Evolutionary conservation across 2,888 invertebrate genomes (phyloP), one percentile per base, ranked within the genome.

Genomic region (Asteroscopus sphinx): DNA sequence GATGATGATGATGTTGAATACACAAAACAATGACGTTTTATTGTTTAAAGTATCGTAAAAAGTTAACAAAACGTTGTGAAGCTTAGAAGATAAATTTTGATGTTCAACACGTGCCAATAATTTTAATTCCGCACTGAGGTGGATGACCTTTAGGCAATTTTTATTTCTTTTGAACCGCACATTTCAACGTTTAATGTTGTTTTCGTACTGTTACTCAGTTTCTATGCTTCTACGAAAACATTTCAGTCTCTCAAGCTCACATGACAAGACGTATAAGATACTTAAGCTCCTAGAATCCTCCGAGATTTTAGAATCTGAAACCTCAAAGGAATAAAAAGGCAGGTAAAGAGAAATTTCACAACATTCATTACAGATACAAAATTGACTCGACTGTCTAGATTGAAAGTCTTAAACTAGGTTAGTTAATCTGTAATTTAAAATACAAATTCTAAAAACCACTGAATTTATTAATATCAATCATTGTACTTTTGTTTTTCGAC

Each of bases 101-200:
- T 21, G 46, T 35, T 30, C 51, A 41, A 40, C 51, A 11, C 48
- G 48, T 32, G 73, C 69, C 68, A 72, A 69, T 69, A 26, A 54
- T 72, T 61, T 69, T 72, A 42, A 66, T 71, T 49, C 54, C 51
- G 8, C 21, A 13, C 15, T n/a, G 37, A 71, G 69, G 62, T 69
- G 26, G 15, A 55, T 52, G 52, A 69, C 51, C 73, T 67, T 48
- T 47, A 11, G 32, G 37, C 36, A 45, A 52, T 55, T 69, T 56
- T 62, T 72, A 57, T 54, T 57, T 72, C 42, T 52, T 32, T 40
- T 41, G 7, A 35, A 44, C 28, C 35, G 25, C 33, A 54, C 46
- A 57, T 60, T 44, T 49, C 25, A 9, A 0, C 37, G 40, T 60
- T 48, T 55, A 48, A 52, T 52, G 39, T 49, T 46, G 30, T 41